Evolutionary conservation across 2,113 vertebrate genomes (phyloP).

Genomic region (Dasyurus viverrinus): DNA sequence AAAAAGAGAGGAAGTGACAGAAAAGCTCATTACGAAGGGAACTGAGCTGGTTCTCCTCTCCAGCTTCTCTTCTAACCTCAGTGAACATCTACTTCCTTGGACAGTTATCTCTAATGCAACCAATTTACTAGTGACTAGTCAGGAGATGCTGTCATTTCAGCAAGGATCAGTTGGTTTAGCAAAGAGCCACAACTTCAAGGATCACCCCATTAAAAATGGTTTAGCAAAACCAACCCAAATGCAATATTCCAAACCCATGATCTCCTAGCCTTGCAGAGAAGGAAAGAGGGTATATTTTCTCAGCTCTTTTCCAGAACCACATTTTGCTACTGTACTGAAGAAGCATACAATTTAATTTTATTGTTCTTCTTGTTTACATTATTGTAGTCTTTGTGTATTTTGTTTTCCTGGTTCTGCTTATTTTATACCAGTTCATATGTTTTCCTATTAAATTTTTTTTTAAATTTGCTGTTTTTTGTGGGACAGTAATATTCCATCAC

Average conservation of each 20-base stretch:
- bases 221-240: not conserved
- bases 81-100: not conserved
- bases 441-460: not conserved
- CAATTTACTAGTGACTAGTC: not conserved
- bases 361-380: not conserved
- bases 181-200: not conserved
- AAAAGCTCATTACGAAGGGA: not conserved
- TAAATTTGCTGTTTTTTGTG: not conserved
- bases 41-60: not conserved
- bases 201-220: not conserved
- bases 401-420: not conserved
- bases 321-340: not conserved
- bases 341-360: not conserved
- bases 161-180: not conserved
- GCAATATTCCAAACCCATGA: not conserved
- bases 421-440: not conserved
- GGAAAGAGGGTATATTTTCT: not conserved
- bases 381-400: not conserved
- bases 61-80: not conserved
- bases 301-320: not conserved
- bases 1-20: not conserved
- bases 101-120: not conserved
- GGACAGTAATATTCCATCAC: not conserved
- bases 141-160: not conserved
- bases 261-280: not conserved